A percentile compares a stretch with the other conserved stretches of the same genome.
Conservation (phyloP, 2,888 invertebrate genomes). For the Hypselothyrea guttata region DNA sequence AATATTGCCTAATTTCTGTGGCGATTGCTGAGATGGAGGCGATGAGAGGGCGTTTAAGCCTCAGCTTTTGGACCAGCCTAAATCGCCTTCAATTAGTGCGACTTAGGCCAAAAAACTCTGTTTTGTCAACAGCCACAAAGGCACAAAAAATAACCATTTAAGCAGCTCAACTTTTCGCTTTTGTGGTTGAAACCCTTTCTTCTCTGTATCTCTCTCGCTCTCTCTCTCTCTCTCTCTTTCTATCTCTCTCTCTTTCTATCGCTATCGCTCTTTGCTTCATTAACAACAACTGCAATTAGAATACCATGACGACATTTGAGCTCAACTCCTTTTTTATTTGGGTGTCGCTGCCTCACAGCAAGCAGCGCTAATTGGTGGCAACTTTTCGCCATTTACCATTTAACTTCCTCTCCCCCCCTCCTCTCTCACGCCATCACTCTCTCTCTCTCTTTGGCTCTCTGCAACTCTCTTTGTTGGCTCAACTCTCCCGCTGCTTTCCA, state of each 20-base stretch:
- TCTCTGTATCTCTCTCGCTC: too few species aligned
- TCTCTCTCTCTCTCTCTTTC: too few species aligned
- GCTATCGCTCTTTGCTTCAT: conserved; percentile 24
- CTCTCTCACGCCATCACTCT: background rate
- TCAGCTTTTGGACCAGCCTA: conserved; percentile 8
- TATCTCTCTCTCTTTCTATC: background rate
- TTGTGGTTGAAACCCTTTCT: conserved; percentile 43
- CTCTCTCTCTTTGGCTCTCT: too few species aligned
- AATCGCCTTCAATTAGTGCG: conserved; percentile 52
- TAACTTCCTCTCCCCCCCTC: background rate
- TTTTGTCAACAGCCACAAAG: conserved; percentile 8
- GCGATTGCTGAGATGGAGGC: too few species aligned
- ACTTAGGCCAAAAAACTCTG: conserved; percentile 38
- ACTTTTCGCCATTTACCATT: conserved; percentile 37
- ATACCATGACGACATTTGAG: conserved; percentile 55
- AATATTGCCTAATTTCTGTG: too few species aligned
- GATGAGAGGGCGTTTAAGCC: conserved; percentile 62
- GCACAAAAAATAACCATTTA: conserved; percentile 31
- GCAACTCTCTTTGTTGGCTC: background rate
- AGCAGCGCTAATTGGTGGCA: conserved; percentile 72
- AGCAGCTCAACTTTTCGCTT: conserved; percentile 47
- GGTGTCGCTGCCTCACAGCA: conserved; percentile 61
- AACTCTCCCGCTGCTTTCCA: background rate
- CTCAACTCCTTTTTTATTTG: conserved; percentile 17
- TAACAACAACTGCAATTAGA: conserved; percentile 25